These are phyloP conservation scores for Drosophila subquinaria DNA, from an alignment of 2,888 invertebrate species.

Conservation along the genomic window DNA sequence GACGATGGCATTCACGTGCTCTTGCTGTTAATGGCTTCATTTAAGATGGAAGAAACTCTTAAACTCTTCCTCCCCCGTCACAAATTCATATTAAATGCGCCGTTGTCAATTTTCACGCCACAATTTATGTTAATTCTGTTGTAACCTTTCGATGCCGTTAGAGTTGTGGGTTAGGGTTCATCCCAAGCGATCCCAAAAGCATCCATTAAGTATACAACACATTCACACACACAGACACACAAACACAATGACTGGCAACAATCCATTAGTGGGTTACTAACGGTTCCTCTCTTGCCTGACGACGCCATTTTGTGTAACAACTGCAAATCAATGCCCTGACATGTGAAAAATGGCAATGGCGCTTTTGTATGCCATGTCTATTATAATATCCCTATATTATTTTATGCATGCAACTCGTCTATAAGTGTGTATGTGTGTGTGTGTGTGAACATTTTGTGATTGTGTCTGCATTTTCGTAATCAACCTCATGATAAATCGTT, in stretches of 20 bases:
- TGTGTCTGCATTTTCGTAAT: slow-evolving; percentile 81
- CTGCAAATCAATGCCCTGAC: slow-evolving; percentile 77
- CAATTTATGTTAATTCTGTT: slow-evolving; percentile 75
- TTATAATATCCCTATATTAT: slow-evolving; percentile 78
- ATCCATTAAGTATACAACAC: slow-evolving; percentile 39
- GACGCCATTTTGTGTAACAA: slow-evolving; percentile 77
- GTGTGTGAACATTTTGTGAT: slow-evolving; percentile 46
- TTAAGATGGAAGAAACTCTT: slow-evolving; percentile 29
- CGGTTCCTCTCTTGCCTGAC: slow-evolving; percentile 46
- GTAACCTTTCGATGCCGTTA: slow-evolving; percentile 58
- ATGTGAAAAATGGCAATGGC: slow-evolving; percentile 78
- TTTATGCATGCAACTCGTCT: slow-evolving; percentile 74
- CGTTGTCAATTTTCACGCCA: slow-evolving; percentile 67
- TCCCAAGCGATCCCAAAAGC: slow-evolving; percentile 41
- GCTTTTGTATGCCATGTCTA: slow-evolving; percentile 70
- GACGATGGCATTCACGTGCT: slow-evolving; percentile 20
- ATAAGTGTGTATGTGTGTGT: slow-evolving; percentile 17
- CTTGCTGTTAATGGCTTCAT: slow-evolving; percentile 38
- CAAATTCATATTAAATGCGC: slow-evolving; percentile 34
- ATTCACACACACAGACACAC: slow-evolving; percentile 6
- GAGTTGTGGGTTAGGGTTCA: slow-evolving; percentile 20
- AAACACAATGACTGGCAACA: slow-evolving; percentile 55
- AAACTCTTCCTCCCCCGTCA: not conserved
- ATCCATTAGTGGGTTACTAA: slow-evolving; percentile 75
- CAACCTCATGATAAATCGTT: slow-evolving; percentile 83